Evolutionary conservation across 2,888 invertebrate genomes (phyloP).

Genomic region (Ctena decussata): DNA sequence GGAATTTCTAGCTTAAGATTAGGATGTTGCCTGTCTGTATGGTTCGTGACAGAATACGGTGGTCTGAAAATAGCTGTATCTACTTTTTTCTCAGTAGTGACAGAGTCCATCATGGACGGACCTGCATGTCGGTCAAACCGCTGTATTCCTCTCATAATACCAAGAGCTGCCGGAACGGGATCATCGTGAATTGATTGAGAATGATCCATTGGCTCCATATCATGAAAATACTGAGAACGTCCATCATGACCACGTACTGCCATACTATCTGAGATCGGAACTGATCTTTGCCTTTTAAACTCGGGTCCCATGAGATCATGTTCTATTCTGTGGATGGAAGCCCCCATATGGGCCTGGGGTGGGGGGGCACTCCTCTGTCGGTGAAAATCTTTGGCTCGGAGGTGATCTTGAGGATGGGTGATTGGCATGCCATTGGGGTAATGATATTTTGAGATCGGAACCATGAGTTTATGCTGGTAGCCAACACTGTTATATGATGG

Average conservation of each 20-base stretch:
- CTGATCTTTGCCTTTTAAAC: slow-evolving; percentile 54
- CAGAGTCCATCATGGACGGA: slow-evolving; percentile 31
- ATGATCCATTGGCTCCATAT: slow-evolving; percentile 62
- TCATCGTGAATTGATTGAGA: slow-evolving; percentile 53
- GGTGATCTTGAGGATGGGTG: slow-evolving; percentile 9
- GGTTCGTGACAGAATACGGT: slow-evolving; percentile 15
- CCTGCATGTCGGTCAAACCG: slow-evolving; percentile 36
- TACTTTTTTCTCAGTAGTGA: slow-evolving; percentile 37
- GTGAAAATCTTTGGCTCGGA: slow-evolving; percentile 33
- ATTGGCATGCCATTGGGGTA: slow-evolving; percentile 27
- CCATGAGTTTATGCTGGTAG: slow-evolving; percentile 11
- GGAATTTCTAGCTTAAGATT: slow-evolving; percentile 62
- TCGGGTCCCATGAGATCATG: slow-evolving; percentile 47
- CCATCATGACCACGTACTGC: slow-evolving; percentile 52
- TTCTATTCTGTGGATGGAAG: slow-evolving; percentile 8
- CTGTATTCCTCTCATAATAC: slow-evolving; percentile 64
- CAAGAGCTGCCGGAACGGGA: slow-evolving; percentile 57
- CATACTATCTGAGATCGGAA: slow-evolving; percentile 58
- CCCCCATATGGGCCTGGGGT: slow-evolving; percentile 1
- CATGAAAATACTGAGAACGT: slow-evolving; percentile 57
- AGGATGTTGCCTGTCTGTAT: slow-evolving; percentile 40
- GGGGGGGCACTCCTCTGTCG: slow-evolving; percentile 57
- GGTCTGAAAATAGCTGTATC: slow-evolving; percentile 40
- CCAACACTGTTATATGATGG: neutral
- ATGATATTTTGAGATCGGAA: slow-evolving; percentile 22